Base-by-base conservation (phyloP, 2,888 invertebrate genomes). In the Hirtodrosophila duncani region DNA sequence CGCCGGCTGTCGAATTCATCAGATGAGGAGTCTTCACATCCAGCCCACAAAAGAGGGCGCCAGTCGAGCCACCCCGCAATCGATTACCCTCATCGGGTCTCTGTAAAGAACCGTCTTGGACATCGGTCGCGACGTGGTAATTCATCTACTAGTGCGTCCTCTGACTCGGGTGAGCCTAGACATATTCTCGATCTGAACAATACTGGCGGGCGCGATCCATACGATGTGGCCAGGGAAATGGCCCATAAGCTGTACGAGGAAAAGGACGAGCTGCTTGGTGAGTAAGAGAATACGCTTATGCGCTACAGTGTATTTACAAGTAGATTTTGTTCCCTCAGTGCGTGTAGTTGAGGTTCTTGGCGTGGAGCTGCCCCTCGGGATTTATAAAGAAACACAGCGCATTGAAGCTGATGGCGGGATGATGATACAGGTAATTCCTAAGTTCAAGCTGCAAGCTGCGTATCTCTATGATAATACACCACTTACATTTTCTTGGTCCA, bases 381-480 rank as follows among this genome's bases (percentile, higher is more conserved):
- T 95, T 39, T 94, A 92, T 78, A 90, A 92, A 75, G 91, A 93
- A 87, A 95, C 95, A n/a, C 92, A 93, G 83, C 90, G 91, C 71
- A 90, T 95, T 43, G 96, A 96, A 87, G 91, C 91, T 56, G 91
- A 91, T 67, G 96, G 96, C 13, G 96, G 96, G n/a, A 92, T 96
- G 92, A 88, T 94, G 84, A 92, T 94, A 36, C 91, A 93, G 91
- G 94, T 93, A 86, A 61, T 39, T n/a, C n/a, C n/a, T n/a, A n/a
- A n/a, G n/a, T n/a, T n/a, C n/a, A n/a, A n/a, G n/a, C n/a, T n/a
- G n/a, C n/a, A n/a, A n/a, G n/a, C n/a, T n/a, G n/a, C n/a, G n/a
- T n/a, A n/a, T n/a, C n/a, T n/a, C n/a, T n/a, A n/a, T n/a, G 4
- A 2, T 18, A 10, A 8, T 3, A 34, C 0, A 10, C 1, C 14